phyloP scores from a whole-genome alignment of 1,140 invertebrate genomes.

The Papilio glaucus region DNA sequence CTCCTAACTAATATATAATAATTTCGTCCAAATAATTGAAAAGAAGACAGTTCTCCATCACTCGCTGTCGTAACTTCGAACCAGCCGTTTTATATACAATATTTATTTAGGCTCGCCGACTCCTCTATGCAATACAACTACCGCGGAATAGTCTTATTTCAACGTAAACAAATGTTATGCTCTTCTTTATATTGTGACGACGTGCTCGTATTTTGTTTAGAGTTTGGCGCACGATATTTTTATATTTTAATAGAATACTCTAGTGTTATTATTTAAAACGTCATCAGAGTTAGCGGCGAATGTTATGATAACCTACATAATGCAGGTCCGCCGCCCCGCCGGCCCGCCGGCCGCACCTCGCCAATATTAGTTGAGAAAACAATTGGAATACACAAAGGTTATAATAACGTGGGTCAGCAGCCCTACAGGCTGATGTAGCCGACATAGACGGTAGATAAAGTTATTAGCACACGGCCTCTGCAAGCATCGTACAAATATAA shows the following conservation, averaged over 20 bases:
- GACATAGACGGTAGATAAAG: too few species aligned
- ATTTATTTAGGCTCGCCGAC: neutral
- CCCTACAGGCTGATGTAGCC: neutral
- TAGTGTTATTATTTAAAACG: constrained; percentile 14
- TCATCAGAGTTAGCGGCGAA: neutral
- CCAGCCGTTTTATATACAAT: neutral
- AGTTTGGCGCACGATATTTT: constrained; percentile 1
- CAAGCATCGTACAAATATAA: too few species aligned
- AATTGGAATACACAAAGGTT: constrained; percentile 9
- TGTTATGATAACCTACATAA: constrained; percentile 16
- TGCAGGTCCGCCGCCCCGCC: neutral
- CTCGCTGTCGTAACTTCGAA: neutral
- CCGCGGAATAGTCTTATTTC: neutral
- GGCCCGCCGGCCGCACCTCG: neutral
- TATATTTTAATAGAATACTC: constrained; percentile 8
- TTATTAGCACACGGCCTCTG: too few species aligned
- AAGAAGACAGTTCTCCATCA: too few species aligned
- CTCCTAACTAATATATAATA: too few species aligned
- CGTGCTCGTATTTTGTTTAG: neutral
- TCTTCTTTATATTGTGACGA: neutral
- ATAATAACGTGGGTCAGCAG: neutral
- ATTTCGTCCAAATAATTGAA: too few species aligned
- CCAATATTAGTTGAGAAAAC: constrained; percentile 11
- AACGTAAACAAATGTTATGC: neutral
- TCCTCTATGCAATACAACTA: neutral